Conservation (phyloP, 1,140 invertebrate genomes). For the Drosophila pseudoobscura region DNA sequence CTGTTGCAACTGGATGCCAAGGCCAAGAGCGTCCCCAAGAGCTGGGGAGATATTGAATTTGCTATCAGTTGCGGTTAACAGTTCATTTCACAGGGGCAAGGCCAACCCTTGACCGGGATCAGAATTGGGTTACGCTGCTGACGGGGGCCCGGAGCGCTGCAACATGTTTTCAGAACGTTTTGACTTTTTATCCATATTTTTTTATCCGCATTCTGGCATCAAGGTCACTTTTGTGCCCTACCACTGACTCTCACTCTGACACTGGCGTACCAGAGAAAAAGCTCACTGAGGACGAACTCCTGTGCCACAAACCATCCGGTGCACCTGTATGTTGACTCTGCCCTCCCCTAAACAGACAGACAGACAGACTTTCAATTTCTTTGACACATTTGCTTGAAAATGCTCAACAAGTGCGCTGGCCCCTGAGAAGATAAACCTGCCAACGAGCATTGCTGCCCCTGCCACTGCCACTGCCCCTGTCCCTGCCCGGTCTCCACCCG, state of each 20-base stretch:
- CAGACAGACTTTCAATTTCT: slow-evolving; percentile 74
- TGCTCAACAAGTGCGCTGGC: slow-evolving; percentile 53
- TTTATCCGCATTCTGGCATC: slow-evolving; percentile 4
- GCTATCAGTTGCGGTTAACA: neutral
- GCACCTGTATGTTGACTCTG: neutral
- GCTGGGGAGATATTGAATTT: neutral
- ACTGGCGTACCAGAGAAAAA: slow-evolving; percentile 19
- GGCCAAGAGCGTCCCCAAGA: slow-evolving; percentile 1
- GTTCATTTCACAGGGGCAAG: no score
- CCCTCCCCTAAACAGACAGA: slow-evolving; percentile 26
- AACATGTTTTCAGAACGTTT: slow-evolving; percentile 32
- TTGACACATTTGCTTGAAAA: slow-evolving; percentile 60
- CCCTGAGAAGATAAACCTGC: slow-evolving; percentile 30
- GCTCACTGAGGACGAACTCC: neutral
- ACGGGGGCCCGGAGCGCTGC: slow-evolving; percentile 4
- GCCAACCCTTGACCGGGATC: neutral
- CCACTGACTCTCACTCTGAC: neutral
- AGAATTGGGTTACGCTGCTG: no score
- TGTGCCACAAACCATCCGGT: slow-evolving; percentile 8
- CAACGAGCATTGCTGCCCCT: neutral
- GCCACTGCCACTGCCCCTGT: neutral
- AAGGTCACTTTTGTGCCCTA: slow-evolving; percentile 15
- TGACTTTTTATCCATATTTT: slow-evolving; percentile 2
- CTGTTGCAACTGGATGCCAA: slow-evolving; percentile 24
- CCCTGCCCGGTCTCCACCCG: neutral